Conservation (phyloP, 2,888 invertebrate genomes). For the Gnatocerus cornutus region DNA sequence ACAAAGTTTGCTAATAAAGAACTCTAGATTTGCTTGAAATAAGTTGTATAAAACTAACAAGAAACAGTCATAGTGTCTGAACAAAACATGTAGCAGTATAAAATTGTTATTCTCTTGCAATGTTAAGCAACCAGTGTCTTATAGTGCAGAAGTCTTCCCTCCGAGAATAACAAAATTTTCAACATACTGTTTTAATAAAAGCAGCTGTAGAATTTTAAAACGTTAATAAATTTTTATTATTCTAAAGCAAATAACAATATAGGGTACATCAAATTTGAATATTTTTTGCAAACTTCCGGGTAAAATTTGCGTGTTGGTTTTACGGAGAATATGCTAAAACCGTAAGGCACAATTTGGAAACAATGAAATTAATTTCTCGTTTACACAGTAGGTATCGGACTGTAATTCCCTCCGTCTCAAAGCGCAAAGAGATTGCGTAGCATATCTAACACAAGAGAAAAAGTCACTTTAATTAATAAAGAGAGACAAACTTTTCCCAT, state of each 20-base stretch:
- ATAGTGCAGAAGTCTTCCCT: not conserved
- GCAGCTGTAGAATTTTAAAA: constrained; percentile 15
- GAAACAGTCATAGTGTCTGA: constrained; percentile 9
- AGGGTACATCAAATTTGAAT: constrained; percentile 12
- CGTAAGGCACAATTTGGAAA: constrained; percentile 2
- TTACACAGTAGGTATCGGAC: constrained; percentile 7
- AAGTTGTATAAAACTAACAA: constrained; percentile 6
- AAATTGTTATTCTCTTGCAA: constrained; percentile 10
- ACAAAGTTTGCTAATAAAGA: not conserved
- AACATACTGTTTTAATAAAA: constrained; percentile 18
- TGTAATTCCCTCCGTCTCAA: constrained; percentile 1
- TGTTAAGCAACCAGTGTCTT: constrained; percentile 13
- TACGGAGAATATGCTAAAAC: not conserved
- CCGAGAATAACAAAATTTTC: constrained; percentile 16
- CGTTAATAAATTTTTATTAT: constrained; percentile 25
- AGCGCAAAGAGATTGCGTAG: not conserved
- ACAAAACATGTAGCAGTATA: constrained; percentile 2
- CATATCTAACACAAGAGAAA: not conserved
- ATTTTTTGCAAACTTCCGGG: constrained; percentile 6
- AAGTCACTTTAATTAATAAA: constrained; percentile 40
- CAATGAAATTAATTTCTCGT: constrained; percentile 22
- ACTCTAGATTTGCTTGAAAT: not conserved
- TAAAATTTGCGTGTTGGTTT: not conserved
- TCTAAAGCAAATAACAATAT: constrained; percentile 20
- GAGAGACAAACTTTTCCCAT: constrained; percentile 40